Base-by-base conservation (phyloP, 1,140 invertebrate species). In the Pseudomyrmex concolor region DNA sequence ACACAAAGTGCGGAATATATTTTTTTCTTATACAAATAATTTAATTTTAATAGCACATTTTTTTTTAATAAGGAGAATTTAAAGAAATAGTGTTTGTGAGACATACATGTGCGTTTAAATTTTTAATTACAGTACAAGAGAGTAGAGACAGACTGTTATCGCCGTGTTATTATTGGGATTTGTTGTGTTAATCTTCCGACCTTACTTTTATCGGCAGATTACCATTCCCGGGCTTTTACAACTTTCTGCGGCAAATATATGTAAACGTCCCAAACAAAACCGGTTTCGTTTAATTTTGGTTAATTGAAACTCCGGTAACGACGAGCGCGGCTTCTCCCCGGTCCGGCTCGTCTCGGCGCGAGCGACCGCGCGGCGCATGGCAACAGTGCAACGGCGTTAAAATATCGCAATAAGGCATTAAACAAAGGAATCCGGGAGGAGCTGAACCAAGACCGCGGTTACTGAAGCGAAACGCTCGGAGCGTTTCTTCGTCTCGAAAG, bases 341-440 rank as follows among this genome's bases (percentile, higher is more conserved):
- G 60, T 50, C 60, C 63, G 73, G 73, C 60, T 63, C 63, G 73
- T 59, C 60, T 63, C 74, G 50, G 51, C 62, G 64, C 74, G 34
- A 34, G 22, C 25, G 60, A 12, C 10, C 48, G 17, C 34, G 15
- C 51, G 71, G 83, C 85, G 86, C 89, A 82, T 89, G 83, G 89
- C 89, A 89, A 89, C 86, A 89, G 89, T 89, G 86, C 84, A 77
- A 85, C 84, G 76, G 81, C 84, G 86, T 89, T 90, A 90, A 90
- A 92, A 92, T 91, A 92, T 92, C 90, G 90, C 90, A 92, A 92
- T 92, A 93, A 92, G 90, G 89, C 89, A 90, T 92, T 92, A 92
- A 92, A 93, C 92, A 93, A 93, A 92, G 92, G 91, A 92, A 92
- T 93, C 88, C 89, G 89, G 81, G 88, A 86, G 70, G 78, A 86